Evolutionary conservation across 2,797 vertebrate genomes (phyloP).

Genomic region (Psittacula derbiana): DNA sequence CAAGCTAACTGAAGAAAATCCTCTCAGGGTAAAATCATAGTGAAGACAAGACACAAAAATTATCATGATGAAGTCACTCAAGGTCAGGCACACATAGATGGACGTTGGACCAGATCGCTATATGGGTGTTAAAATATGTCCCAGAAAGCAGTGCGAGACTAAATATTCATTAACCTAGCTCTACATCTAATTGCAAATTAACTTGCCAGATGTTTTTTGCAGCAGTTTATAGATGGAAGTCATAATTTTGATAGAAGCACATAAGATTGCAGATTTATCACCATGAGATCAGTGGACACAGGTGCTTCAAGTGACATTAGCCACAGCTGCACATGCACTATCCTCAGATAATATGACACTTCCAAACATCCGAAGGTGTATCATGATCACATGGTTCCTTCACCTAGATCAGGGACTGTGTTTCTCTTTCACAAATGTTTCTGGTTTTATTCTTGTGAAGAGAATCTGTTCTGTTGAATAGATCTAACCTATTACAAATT

Average conservation of each 20-base stretch:
- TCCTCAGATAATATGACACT: not conserved
- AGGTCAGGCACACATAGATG: not conserved
- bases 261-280: not conserved
- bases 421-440: not conserved
- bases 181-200: not conserved
- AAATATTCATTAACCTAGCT: not conserved
- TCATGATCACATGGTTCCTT: not conserved
- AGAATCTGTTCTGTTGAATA: not conserved
- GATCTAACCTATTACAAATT: not conserved
- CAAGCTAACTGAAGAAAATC: not conserved
- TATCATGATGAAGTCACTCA: not conserved
- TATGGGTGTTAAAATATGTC: not conserved
- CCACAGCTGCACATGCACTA: not conserved
- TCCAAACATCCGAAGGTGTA: not conserved
- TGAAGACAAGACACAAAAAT: not conserved
- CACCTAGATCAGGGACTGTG: not conserved
- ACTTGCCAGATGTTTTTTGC: not conserved
- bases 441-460: not conserved
- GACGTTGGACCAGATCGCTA: not conserved
- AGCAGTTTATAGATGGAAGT: not conserved
- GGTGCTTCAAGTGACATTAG: not conserved
- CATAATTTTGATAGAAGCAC: not conserved
- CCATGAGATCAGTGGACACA: not conserved
- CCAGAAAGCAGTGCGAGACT: not conserved
- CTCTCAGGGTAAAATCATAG: not conserved